Base-by-base conservation (phyloP, 2,113 vertebrate genomes). In the Perca fluviatilis region DNA sequence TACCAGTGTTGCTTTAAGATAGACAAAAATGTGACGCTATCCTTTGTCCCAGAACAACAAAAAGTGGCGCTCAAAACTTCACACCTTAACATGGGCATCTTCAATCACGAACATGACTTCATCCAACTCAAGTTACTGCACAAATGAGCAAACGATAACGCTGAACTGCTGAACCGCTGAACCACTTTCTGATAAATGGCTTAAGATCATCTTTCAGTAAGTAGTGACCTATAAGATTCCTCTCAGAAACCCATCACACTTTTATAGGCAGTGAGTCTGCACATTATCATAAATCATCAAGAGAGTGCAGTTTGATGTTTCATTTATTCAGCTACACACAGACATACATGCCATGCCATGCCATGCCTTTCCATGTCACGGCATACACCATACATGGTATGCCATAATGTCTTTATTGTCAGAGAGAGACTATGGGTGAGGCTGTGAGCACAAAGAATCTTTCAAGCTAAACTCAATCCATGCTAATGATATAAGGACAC, bases 211-310 rank as follows among this genome's bases (percentile, higher is more conserved):
- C 72, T 86, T 87, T 74, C 78, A 74, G 84, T 61, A 89, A 79
- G 82, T 80, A 77, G 49, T 78, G 80, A 88, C 72, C 82, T 87
- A 57, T 50, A 81, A 70, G 86, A 82, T 86, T 86, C 68, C 70
- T 80, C 62, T 76, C 62, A 78, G 87, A 82, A 70, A 61, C 77
- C 63, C 80, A 70, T 90, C 82, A 53, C 74, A 47, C 12, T 51
- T 85, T 82, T 78, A 85, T 82, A 77, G 67, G 54, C 65, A 68
- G 74, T 19, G 56, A 72, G 60, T 40, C 18, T 25, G 50, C 62
- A 70, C 80, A 87, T 89, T 81, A 89, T 75, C 80, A 51, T 86
- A 86, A 88, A 84, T 92, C 80, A 76, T 27, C 47, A 19, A 51
- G 58, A 51, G 57, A 70, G 78, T 5, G 64, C 69, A 78, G 43